Conservation (phyloP, 2,888 invertebrate genomes). For the Microplitis manilae region DNA sequence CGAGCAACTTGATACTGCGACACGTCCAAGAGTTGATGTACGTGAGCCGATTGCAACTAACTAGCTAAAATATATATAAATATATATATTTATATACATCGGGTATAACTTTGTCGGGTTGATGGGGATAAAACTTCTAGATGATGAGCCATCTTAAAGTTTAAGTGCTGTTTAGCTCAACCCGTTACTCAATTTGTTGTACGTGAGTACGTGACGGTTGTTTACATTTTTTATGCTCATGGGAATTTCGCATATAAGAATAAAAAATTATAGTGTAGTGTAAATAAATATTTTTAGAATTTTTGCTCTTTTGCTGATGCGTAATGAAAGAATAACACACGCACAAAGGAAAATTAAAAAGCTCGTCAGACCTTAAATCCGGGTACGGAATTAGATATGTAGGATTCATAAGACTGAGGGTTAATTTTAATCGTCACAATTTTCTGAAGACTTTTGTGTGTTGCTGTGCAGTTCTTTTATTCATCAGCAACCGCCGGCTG, state of each 20-base stretch:
- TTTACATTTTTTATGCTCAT: not conserved
- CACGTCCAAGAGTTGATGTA: constrained; percentile 29
- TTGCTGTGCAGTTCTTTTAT: not conserved
- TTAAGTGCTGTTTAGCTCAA: constrained; percentile 3
- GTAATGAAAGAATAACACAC: not conserved
- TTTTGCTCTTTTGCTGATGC: not conserved
- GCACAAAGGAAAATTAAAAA: constrained; percentile 25
- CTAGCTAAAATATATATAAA: constrained; percentile 21
- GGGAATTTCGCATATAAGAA: not conserved
- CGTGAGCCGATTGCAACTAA: constrained; percentile 44
- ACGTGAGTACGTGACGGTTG: not conserved
- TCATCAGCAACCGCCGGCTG: no score
- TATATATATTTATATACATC: not conserved
- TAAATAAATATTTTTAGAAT: not conserved
- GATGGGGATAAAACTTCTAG: not conserved
- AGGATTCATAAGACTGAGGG: not conserved
- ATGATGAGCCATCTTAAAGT: constrained; percentile 2
- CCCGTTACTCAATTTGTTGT: constrained; percentile 20
- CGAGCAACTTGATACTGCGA: constrained; percentile 3
- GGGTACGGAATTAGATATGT: constrained; percentile 62
- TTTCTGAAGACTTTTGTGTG: not conserved
- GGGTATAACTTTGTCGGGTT: constrained; percentile 7
- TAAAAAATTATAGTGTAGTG: no score
- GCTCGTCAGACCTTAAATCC: constrained; percentile 67
- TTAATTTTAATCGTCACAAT: not conserved